A percentile compares a stretch with the other conserved stretches of the same genome.
Conservation (phyloP, 2,888 invertebrate genomes). For the Pheosia tremula region DNA sequence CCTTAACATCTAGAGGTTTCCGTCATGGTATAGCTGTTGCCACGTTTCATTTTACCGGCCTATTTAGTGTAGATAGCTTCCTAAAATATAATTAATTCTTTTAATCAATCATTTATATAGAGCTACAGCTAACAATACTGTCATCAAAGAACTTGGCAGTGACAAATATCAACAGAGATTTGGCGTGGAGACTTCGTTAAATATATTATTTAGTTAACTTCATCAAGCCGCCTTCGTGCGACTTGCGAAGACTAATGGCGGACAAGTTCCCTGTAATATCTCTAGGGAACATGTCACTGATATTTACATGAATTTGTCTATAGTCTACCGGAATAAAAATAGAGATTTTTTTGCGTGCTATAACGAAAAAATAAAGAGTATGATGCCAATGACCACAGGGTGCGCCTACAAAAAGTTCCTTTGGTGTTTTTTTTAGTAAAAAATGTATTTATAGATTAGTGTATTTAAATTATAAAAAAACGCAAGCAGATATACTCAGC, state of each 20-base stretch:
- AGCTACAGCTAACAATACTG: neutral
- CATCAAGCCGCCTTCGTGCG: neutral
- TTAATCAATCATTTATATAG: neutral
- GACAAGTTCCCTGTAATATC: neutral
- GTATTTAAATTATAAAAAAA: neutral
- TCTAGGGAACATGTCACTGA: neutral
- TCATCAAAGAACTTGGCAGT: neutral
- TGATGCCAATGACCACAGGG: neutral
- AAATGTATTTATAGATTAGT: too few relatives aligned
- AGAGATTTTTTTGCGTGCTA: too few relatives aligned
- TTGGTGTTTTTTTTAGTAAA: too few relatives aligned
- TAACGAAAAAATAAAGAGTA: neutral
- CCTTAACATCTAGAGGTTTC: too few relatives aligned
- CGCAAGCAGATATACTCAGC: neutral
- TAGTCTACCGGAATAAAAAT: too few relatives aligned
- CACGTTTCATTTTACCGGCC: too few relatives aligned
- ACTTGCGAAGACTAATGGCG: slow-evolving; percentile 5
- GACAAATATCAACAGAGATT: slow-evolving; percentile 5
- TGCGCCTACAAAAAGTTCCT: too few relatives aligned
- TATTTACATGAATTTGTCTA: neutral
- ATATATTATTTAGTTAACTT: slow-evolving; percentile 4
- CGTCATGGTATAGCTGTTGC: too few relatives aligned
- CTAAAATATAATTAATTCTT: too few relatives aligned
- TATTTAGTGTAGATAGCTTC: too few relatives aligned
- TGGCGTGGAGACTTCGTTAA: neutral